Evolutionary conservation across 2,888 invertebrate genomes (phyloP), one percentile per base, ranked within the genome.

Genomic region (Lasioglossum calceatum): DNA sequence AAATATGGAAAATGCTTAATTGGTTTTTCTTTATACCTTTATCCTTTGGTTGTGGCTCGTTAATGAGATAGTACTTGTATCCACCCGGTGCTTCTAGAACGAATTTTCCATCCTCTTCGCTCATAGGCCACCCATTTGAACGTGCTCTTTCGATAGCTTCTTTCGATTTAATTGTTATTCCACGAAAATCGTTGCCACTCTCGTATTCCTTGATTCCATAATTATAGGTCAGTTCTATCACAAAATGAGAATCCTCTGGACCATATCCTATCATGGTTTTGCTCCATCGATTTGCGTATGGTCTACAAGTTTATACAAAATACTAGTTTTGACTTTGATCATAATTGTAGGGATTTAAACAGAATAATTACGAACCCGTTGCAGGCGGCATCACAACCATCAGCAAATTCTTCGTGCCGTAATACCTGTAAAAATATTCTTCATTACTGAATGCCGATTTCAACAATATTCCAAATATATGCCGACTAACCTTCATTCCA

Each of bases 191-290:
- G 96, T 99, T 99, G 75, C 99, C 99, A 91, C 96, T 95, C 91
- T 98, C 97, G 94, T 99, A 99, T 77, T 97, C 96, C 88, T 97
- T 97, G 39, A 99, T 97, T 39, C 98, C 98, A 95, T 99, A 99
- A 95, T 99, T 99, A 95, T 99, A 99, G 19, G 99, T 99, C 72
- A 99, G 96, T 95, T 99, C 99, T 39, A 99, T 96, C 0, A 99
- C 99, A 96, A 99, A 99, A 95, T 99, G 98, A 79, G 97, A 96
- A 92, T 98, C 98, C 96, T 99, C 99, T 0, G 98, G 97, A 0
- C 99, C 99, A 95, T 99, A 99, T 1, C 99, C 99, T 73, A 99
- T 97, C 99, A 99, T 99, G 0, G 99, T 99, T 96, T 99, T 99
- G 94, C 99, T 99, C 99, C 99, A 99, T 91, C 98, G 97, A 92